Evolutionary conservation across 2,888 invertebrate genomes (phyloP), one percentile per base, ranked within the genome.

Genomic region (Pollenia amentaria): DNA sequence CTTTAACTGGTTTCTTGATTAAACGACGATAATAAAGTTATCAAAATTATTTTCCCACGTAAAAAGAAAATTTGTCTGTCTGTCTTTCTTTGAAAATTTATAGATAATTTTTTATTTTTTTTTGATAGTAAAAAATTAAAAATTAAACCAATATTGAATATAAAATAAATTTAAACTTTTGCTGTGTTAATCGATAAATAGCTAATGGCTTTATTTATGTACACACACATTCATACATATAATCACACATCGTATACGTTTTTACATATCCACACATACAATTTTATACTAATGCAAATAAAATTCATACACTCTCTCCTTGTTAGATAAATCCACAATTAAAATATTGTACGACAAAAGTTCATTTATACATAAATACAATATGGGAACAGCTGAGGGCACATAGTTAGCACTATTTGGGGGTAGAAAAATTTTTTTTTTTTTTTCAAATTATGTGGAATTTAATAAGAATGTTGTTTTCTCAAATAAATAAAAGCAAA

Each of bases 101-200:
- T 57, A 11, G 12, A 29, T 40, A 14, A 1, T 11, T 21, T 18
- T 40, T 69, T 62, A 48, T n/a, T n/a, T 29, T 29, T 29, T 40
- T 40, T 70, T 48, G 57, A 81, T 73, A 29, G 18, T 8, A 48
- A 48, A 78, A 57, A 67, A 42, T 11, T 21, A n/a, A 57, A 46
- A 38, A 12, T 57, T 60, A 29, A 12, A n/a, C 57, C 44, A 40
- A 64, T 67, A 67, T 55, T 46, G 42, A 77, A 62, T 73, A 29
- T 29, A 77, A 81, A 81, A 85, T 78, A 82, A 64, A 76, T 67
- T 80, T 69, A n/a, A 75, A 77, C n/a, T 55, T 75, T 82, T 78
- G 65, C 57, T 46, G 73, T 62, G 42, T 73, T 73, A 82, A 86
- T 82, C 85, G 82, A 86, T 86, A 86, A 64, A 82, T 73, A 73